phyloP scores from a whole-genome alignment of 2,113 vertebrate genomes.

The Scatophagus argus region DNA sequence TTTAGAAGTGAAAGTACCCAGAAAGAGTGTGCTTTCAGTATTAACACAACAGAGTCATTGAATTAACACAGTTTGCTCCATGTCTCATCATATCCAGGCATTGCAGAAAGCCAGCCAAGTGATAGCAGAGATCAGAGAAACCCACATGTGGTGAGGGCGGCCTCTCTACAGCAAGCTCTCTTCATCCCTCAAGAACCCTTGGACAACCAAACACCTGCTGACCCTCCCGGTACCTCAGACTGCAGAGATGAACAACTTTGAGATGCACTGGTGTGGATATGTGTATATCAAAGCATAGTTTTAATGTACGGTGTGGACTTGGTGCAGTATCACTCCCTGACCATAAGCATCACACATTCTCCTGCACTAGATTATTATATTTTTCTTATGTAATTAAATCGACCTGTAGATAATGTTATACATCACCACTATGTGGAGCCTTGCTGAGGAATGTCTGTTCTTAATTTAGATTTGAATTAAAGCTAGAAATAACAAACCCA shows the following conservation, averaged over 20 bases:
- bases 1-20: background rate
- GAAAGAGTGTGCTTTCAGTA: background rate
- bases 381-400: slow-evolving; percentile 68
- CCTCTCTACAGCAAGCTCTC: slow-evolving; percentile 11
- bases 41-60: background rate
- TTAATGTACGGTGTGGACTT: slow-evolving; percentile 88
- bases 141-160: slow-evolving; percentile 94
- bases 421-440: slow-evolving; percentile 67
- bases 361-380: slow-evolving; percentile 53
- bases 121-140: slow-evolving; percentile 98
- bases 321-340: slow-evolving; percentile 32
- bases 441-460: slow-evolving; percentile 60
- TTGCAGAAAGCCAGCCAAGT: slow-evolving; percentile 98
- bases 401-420: slow-evolving; percentile 37
- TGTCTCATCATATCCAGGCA: slow-evolving; percentile 83
- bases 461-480: slow-evolving; percentile 78
- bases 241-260: slow-evolving; percentile 76
- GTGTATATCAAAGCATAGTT: slow-evolving; percentile 82
- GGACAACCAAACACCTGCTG: slow-evolving; percentile 25
- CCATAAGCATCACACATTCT: slow-evolving; percentile 27
- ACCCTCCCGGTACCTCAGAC: slow-evolving; percentile 35
- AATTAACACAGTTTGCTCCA: background rate
- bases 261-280: slow-evolving; percentile 84
- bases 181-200: slow-evolving; percentile 32
- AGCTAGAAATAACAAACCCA: slow-evolving; percentile 66